Conservation (phyloP, 2,113 vertebrate species). For the Atractosteus spatula region DNA sequence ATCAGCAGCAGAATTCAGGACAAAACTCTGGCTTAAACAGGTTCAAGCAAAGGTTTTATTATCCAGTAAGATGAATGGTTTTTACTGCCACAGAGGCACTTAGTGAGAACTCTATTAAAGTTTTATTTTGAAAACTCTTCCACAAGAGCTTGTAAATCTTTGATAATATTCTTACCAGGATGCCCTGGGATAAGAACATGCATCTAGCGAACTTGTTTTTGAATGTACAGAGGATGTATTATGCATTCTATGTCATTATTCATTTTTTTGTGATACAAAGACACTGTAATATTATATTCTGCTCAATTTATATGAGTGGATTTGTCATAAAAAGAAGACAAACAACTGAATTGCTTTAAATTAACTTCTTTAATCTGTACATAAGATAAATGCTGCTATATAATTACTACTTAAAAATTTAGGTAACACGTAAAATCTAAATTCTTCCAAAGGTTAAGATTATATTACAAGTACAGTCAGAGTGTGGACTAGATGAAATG, state of each 20-base stretch:
- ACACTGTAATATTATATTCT: no score
- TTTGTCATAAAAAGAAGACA: no score
- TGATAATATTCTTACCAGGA: slow-evolving; percentile 10
- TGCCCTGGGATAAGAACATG: neutral
- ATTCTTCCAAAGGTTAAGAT: no score
- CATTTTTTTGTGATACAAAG: neutral
- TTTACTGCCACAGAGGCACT: slow-evolving; percentile 26
- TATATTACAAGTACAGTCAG: no score
- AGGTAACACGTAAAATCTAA: no score
- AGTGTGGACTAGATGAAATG: no score
- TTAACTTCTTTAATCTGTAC: no score
- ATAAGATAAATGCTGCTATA: no score
- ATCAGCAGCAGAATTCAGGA: no score
- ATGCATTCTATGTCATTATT: neutral
- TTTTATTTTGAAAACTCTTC: slow-evolving; percentile 29
- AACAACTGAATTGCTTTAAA: no score
- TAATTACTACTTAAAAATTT: no score
- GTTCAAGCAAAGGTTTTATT: slow-evolving; percentile 26
- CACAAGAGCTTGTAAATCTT: slow-evolving; percentile 30
- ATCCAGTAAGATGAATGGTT: slow-evolving; percentile 12
- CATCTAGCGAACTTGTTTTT: neutral
- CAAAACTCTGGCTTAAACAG: slow-evolving; percentile 24
- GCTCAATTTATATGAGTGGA: no score
- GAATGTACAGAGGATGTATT: neutral
- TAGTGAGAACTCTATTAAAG: slow-evolving; percentile 33